A percentile compares a stretch with the other conserved stretches of the same genome.
Evolutionary conservation across 2,888 invertebrate genomes (phyloP).

Genomic region (Agrenia bidenticulata): DNA sequence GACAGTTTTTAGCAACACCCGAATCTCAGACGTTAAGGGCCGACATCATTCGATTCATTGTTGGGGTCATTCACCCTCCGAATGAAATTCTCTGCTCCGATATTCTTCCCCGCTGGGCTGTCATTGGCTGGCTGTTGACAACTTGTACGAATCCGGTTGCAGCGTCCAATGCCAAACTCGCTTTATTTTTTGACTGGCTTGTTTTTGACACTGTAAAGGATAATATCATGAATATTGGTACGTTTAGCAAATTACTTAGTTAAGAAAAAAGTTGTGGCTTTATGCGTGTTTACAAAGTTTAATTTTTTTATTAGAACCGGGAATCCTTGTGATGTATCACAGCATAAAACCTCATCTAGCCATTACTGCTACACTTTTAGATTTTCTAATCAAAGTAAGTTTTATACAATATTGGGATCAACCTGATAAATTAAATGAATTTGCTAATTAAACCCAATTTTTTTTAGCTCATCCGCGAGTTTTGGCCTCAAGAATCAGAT

Average conservation of each 20-base stretch:
- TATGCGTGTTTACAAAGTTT: background rate
- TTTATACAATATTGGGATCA: background rate
- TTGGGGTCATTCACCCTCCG: constrained; percentile 89
- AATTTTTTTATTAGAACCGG: constrained; percentile 67
- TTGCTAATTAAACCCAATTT: constrained; percentile 10
- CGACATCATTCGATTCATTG: constrained; percentile 90
- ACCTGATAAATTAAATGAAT: background rate
- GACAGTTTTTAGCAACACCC: constrained; percentile 83
- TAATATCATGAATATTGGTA: constrained; percentile 88
- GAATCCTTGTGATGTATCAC: constrained; percentile 89
- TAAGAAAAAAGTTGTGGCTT: background rate
- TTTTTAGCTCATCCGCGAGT: constrained; percentile 78
- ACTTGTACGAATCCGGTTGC: constrained; percentile 87
- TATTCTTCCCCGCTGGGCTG: constrained; percentile 91
- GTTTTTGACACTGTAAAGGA: constrained; percentile 87
- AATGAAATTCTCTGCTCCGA: constrained; percentile 91
- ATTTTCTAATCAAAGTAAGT: constrained; percentile 78
- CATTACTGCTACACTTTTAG: constrained; percentile 83
- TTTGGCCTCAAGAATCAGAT: constrained; percentile 75
- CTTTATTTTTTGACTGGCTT: constrained; percentile 91
- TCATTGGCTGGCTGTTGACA: constrained; percentile 89
- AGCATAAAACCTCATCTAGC: constrained; percentile 88
- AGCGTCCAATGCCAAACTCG: constrained; percentile 85
- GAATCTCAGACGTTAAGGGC: constrained; percentile 88
- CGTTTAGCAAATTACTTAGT: constrained; percentile 23